Conservation (phyloP, 2,113 vertebrate genomes). For the Strix uralensis region DNA sequence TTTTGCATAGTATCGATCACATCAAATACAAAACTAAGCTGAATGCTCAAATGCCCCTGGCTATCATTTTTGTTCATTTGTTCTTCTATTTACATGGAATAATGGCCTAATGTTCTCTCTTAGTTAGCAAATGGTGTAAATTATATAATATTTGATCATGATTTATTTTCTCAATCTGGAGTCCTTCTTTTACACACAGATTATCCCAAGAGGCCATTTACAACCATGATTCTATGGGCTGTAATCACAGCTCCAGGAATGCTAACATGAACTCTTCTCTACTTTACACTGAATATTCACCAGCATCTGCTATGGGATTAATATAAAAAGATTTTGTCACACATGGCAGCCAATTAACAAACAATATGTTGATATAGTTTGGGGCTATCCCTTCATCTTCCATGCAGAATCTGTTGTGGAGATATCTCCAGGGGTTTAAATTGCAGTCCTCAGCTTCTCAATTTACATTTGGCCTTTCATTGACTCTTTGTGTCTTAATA, state of each 20-base stretch:
- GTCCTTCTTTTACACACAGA: conserved; percentile 32
- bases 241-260: conserved; percentile 57
- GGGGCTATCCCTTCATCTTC: conserved; percentile 20
- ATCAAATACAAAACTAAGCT: not conserved
- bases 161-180: conserved; percentile 62
- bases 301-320: conserved; percentile 67
- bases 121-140: conserved; percentile 31
- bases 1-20: not conserved
- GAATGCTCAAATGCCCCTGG: not conserved
- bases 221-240: not conserved
- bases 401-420: conserved; percentile 15
- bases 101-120: conserved; percentile 21
- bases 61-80: not conserved
- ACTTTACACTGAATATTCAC: conserved; percentile 71
- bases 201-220: conserved; percentile 58
- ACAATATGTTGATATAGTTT: conserved; percentile 58
- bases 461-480: conserved; percentile 41
- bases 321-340: conserved; percentile 60
- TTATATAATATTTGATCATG: conserved; percentile 45
- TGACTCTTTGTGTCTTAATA: conserved; percentile 27
- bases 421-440: conserved; percentile 34
- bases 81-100: conserved; percentile 10
- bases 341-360: conserved; percentile 67
- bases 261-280: conserved; percentile 54
- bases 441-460: not conserved